Evolutionary conservation across 2,113 vertebrate species (phyloP).

Genomic region (Numida meleagris): DNA sequence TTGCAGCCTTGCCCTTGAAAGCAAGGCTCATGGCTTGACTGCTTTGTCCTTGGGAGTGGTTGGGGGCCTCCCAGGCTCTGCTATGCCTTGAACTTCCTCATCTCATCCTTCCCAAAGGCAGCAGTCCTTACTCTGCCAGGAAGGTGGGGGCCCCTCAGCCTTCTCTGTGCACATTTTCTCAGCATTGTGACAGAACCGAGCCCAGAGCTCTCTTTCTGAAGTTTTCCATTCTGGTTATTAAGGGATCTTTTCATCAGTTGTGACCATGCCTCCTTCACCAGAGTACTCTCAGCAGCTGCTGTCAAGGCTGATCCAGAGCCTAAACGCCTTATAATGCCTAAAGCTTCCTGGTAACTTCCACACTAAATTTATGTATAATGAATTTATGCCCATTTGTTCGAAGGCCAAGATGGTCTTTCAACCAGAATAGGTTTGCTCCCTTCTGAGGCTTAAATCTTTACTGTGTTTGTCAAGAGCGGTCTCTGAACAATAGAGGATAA

Average conservation of each 20-base stretch:
- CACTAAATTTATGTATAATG: background rate
- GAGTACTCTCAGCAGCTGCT: background rate
- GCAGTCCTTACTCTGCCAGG: background rate
- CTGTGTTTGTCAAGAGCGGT: conserved; percentile 14
- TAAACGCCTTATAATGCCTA: background rate
- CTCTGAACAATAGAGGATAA: background rate
- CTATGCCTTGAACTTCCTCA: background rate
- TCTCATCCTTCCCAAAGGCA: background rate
- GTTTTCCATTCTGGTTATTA: background rate
- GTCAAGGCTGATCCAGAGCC: background rate
- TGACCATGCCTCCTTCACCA: background rate
- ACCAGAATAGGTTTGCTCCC: background rate
- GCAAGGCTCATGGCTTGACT: rapidly evolving
- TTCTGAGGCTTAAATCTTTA: conserved; percentile 12
- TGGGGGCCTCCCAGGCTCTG: background rate
- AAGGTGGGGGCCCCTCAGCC: background rate
- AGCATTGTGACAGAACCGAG: background rate
- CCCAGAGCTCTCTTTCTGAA: background rate
- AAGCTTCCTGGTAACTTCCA: background rate
- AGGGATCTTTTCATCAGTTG: background rate
- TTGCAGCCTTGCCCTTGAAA: background rate
- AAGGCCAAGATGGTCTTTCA: background rate
- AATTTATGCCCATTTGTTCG: background rate
- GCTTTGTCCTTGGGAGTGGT: background rate
- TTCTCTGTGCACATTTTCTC: background rate